Percentiles rank a stretch among this genome's conserved stretches.
These are phyloP conservation scores for Drosophila asahinai DNA, from an alignment of 1,140 invertebrate species.

Conservation along the genomic window DNA sequence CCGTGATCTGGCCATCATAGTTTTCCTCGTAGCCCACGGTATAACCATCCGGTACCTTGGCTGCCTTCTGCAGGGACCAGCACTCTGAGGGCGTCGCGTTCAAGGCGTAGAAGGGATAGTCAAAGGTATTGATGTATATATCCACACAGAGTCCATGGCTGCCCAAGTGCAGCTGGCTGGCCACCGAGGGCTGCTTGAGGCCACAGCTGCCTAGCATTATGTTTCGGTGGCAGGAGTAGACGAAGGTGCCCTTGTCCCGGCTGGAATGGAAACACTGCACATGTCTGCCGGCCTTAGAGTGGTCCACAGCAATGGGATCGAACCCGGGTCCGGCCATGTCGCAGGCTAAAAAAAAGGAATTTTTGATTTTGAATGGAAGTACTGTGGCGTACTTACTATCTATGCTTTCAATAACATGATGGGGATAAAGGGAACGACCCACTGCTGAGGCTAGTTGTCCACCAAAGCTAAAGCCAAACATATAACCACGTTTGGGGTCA, in stretches of 20 bases:
- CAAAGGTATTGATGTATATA: constrained; percentile 82
- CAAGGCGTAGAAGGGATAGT: constrained; percentile 78
- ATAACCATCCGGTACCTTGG: constrained; percentile 63
- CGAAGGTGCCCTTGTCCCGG: constrained; percentile 73
- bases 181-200: constrained; percentile 68
- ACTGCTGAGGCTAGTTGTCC: constrained; percentile 76
- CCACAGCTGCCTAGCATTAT: constrained; percentile 79
- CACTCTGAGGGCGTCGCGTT: constrained; percentile 60
- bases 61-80: constrained; percentile 34
- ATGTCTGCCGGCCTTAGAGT: constrained; percentile 68
- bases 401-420: constrained; percentile 63
- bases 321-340: constrained; percentile 84
- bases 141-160: constrained; percentile 81
- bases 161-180: constrained; percentile 67
- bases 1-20: constrained; percentile 61
- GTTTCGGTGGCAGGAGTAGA: constrained; percentile 78
- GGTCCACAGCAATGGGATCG: constrained; percentile 68
- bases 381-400: constrained; percentile 41
- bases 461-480: constrained; percentile 84
- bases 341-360: constrained; percentile 59
- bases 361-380: not conserved
- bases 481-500: constrained; percentile 62
- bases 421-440: constrained; percentile 52
- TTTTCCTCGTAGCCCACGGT: constrained; percentile 78
- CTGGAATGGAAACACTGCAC: constrained; percentile 84